Evolutionary conservation across 2,113 vertebrate genomes (phyloP).

Genomic region (Montifringilla adamsi): DNA sequence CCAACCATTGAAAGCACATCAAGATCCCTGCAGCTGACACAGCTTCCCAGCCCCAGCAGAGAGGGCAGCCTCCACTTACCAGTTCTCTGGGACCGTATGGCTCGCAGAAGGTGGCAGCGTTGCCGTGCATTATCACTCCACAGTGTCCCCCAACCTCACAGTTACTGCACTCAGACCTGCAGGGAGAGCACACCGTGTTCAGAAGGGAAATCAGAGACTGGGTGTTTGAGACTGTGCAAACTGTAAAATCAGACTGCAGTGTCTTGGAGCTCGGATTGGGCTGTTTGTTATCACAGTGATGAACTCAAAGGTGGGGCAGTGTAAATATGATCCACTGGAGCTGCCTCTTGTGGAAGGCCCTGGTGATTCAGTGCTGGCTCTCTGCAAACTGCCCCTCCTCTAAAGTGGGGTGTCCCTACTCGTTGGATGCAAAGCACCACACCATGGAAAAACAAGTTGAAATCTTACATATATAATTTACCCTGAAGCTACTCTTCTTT

Average conservation of each 20-base stretch:
- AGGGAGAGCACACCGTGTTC: conserved; percentile 31
- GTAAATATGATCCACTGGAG: rapidly evolving
- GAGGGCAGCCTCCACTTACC: conserved; percentile 73
- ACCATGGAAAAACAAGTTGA: not conserved
- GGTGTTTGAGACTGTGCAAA: rapidly evolving
- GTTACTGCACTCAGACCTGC: conserved; percentile 88
- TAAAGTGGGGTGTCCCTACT: not conserved
- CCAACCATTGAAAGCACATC: not conserved
- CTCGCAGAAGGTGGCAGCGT: conserved; percentile 90
- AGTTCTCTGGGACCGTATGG: conserved; percentile 90
- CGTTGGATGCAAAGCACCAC: rapidly evolving
- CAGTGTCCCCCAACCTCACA: conserved; percentile 91
- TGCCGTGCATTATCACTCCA: conserved; percentile 89
- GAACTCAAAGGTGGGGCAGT: not conserved
- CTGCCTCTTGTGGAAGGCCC: not conserved
- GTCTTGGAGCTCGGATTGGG: not conserved
- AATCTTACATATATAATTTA: not conserved
- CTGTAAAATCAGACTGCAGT: not conserved
- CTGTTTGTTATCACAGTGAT: not conserved
- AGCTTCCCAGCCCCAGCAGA: not conserved
- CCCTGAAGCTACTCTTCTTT: not conserved
- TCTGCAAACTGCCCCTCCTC: not conserved
- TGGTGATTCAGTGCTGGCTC: not conserved
- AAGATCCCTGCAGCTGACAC: not conserved
- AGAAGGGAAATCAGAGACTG: not conserved